These are phyloP conservation scores for Synanthedon andrenaeformis DNA, from an alignment of 2,888 invertebrate species.

Conservation along the genomic window DNA sequence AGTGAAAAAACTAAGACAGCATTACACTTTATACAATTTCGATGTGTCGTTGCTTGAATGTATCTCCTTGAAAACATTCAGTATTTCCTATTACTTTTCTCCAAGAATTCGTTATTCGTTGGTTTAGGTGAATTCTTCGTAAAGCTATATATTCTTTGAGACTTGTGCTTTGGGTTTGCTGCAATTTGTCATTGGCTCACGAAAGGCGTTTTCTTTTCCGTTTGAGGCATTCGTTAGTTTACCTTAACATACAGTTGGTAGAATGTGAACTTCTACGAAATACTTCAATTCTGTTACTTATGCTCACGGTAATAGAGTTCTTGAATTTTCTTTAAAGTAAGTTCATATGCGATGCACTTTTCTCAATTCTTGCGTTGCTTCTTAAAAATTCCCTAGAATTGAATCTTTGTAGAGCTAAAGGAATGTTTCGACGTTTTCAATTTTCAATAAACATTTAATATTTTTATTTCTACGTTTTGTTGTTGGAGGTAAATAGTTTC, in stretches of 20 bases:
- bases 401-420: neutral
- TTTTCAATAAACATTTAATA: no score
- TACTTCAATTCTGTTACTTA: neutral
- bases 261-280: neutral
- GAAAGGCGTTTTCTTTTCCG: neutral
- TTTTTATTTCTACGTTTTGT: no score
- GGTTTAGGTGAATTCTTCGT: neutral
- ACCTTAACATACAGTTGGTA: neutral
- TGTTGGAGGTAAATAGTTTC: no score
- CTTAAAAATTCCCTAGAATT: neutral
- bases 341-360: neutral
- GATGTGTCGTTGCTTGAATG: neutral
- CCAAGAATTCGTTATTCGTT: neutral
- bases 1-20: neutral
- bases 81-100: neutral
- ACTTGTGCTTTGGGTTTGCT: slow-evolving; percentile 7
- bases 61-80: neutral
- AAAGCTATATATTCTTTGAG: neutral
- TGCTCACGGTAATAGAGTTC: neutral
- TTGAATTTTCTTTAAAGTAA: neutral
- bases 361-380: neutral
- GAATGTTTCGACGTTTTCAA: no score
- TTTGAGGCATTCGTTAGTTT: neutral
- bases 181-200: slow-evolving; percentile 18
- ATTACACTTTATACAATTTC: neutral